Evolutionary conservation across 2,888 invertebrate genomes (phyloP), one percentile per base, ranked within the genome.

Genomic region (Spatulosminthurus flaviceps): DNA sequence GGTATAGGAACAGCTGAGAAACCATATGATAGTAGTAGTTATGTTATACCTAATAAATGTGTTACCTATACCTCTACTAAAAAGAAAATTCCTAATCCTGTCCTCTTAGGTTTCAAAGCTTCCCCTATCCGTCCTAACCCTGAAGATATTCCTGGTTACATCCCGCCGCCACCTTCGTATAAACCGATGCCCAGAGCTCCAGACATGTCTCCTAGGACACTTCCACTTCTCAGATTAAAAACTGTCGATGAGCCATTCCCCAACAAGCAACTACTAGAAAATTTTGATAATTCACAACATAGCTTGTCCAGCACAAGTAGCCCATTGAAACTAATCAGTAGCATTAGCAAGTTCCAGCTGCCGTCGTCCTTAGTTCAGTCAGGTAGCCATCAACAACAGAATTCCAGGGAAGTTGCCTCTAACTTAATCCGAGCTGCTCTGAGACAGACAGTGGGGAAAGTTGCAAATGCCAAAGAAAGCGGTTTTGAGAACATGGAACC

Each of bases 231-330:
- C 19, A 78, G 82, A 41, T 26, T 81, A 16, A 72, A 79, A 42
- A 26, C 64, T 9, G 79, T 80, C 43, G 79, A 83, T 29, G 83
- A 83, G 34, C 83, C 83, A 0, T 83, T 81, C 66, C 83, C 83
- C 1, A 83, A 81, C 2, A 83, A 80, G 41, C 60, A 61, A 29
- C 28, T 26, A 19, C n/a, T 61, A 16, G 61, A 61, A 4, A 21
- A 21, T 19, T n/a, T 61, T 28, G 19, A 19, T 61, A 1, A 19
- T 60, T n/a, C 26, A 19, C n/a, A 29, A 19, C 28, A 7, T 29
- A 29, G 26, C 4, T 16, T 43, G 16, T 28, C 60, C 26, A 26
- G 22, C 13, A 26, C 61, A 4, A 51, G n/a, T 16, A 78, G 78
- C 41, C 78, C 78, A 19, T 24, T 78, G 22, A 78, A 78, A 70